Percentiles rank a stretch among this genome's conserved stretches.
phyloP scores from a whole-genome alignment of 1,140 invertebrate genomes.

The Drosophila jambulina region DNA sequence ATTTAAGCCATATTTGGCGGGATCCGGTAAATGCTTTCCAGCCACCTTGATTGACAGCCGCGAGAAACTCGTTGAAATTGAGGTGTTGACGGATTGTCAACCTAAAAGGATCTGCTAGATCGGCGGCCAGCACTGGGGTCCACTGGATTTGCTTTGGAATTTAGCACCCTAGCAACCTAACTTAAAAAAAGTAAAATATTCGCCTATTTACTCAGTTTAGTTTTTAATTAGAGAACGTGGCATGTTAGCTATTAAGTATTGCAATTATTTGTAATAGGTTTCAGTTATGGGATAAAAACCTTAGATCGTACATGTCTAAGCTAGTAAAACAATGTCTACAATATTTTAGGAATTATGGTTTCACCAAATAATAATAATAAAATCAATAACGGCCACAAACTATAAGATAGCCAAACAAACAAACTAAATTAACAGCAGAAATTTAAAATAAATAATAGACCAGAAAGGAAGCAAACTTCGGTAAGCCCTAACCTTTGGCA shows the following conservation, averaged over 20 bases:
- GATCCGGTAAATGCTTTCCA: conserved; percentile 60
- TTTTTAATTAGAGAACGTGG: background rate
- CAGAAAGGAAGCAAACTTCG: no score
- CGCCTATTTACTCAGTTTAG: background rate
- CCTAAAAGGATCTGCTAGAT: conserved; percentile 41
- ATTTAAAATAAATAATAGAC: no score
- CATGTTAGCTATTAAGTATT: background rate
- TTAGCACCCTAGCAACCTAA: background rate
- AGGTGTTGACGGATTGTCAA: conserved; percentile 66
- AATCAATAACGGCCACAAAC: no score
- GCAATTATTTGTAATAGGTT: background rate
- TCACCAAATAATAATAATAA: background rate
- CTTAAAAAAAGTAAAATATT: background rate
- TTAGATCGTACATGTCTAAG: conserved; percentile 1
- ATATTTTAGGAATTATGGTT: background rate
- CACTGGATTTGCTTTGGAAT: background rate
- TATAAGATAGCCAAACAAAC: background rate
- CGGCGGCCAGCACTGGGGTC: background rate
- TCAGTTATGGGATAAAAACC: background rate
- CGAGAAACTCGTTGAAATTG: conserved; percentile 49
- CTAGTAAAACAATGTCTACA: background rate
- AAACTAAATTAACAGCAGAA: background rate
- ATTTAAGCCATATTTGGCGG: conserved; percentile 76
- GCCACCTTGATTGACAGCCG: conserved; percentile 68
- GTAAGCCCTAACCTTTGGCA: no score